Evolutionary conservation across 2,888 invertebrate genomes (phyloP).

Genomic region (Coelinius sp.): DNA sequence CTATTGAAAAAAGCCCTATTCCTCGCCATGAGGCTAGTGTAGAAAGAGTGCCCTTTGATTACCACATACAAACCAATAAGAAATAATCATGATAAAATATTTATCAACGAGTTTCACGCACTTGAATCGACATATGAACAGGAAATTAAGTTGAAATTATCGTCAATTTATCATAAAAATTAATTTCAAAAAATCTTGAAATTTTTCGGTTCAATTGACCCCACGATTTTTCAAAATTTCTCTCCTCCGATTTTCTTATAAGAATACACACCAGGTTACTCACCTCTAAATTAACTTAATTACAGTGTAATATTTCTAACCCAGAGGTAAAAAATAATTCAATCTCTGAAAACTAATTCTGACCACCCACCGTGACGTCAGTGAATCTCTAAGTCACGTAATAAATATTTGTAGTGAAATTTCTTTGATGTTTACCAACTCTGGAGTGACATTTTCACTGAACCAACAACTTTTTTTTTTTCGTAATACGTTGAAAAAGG

Average conservation of each 20-base stretch:
- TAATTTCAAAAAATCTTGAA: no score
- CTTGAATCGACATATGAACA: not conserved
- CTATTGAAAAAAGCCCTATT: slow-evolving; percentile 12
- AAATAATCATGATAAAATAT: slow-evolving; percentile 30
- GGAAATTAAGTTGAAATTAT: slow-evolving; percentile 14
- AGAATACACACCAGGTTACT: not conserved
- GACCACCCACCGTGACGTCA: slow-evolving; percentile 22
- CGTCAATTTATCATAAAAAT: not conserved
- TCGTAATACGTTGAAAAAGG: slow-evolving; percentile 23
- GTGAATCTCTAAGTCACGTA: not conserved
- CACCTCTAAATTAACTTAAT: not conserved
- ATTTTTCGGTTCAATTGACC: not conserved
- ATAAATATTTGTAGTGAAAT: not conserved
- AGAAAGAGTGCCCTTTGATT: slow-evolving; percentile 44
- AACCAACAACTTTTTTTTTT: slow-evolving; percentile 12
- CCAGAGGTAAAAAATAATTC: not conserved
- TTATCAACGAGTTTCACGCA: slow-evolving; percentile 22
- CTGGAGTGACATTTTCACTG: not conserved
- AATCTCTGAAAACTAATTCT: not conserved
- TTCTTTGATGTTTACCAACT: not conserved
- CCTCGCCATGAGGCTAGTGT: no score
- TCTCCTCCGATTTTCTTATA: not conserved
- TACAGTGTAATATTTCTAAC: not conserved
- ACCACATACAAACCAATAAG: slow-evolving; percentile 30
- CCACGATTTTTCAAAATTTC: not conserved